phyloP scores from a whole-genome alignment of 2,113 vertebrate genomes.

The Macaca mulatta region DNA sequence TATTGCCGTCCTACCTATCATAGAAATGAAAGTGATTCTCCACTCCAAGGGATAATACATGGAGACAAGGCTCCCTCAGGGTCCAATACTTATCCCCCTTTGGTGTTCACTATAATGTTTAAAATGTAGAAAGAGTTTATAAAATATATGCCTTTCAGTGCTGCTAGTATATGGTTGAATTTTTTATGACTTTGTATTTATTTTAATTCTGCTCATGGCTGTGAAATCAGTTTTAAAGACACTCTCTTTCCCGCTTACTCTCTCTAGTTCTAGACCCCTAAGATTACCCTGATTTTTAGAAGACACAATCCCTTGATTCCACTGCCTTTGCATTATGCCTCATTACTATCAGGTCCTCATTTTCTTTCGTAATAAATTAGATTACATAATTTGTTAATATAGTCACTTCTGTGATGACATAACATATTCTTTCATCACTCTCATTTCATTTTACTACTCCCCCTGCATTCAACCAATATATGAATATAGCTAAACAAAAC shows the following conservation, averaged over 20 bases:
- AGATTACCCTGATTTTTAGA: background rate
- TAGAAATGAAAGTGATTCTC: background rate
- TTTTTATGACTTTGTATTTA: slow-evolving; percentile 26
- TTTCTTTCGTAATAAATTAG: background rate
- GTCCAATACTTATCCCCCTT: background rate
- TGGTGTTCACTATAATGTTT: background rate
- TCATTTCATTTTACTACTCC: background rate
- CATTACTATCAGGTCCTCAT: background rate
- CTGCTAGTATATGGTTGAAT: background rate
- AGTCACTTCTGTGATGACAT: background rate
- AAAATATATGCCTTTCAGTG: background rate
- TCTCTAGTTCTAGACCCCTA: background rate
- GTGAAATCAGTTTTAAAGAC: background rate
- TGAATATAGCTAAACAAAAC: background rate
- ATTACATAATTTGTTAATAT: background rate
- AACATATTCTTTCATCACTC: background rate
- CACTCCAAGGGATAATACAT: background rate
- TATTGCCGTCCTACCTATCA: background rate
- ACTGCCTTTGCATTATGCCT: background rate
- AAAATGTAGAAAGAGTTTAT: background rate
- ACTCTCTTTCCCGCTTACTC: background rate
- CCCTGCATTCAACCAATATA: background rate
- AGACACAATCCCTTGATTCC: background rate
- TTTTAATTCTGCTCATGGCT: slow-evolving; percentile 7
- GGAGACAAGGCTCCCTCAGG: background rate